A percentile compares a stretch with the other conserved stretches of the same genome.
These are phyloP conservation scores for Ectemnius lituratus DNA, from an alignment of 2,888 invertebrate species.

Conservation along the genomic window DNA sequence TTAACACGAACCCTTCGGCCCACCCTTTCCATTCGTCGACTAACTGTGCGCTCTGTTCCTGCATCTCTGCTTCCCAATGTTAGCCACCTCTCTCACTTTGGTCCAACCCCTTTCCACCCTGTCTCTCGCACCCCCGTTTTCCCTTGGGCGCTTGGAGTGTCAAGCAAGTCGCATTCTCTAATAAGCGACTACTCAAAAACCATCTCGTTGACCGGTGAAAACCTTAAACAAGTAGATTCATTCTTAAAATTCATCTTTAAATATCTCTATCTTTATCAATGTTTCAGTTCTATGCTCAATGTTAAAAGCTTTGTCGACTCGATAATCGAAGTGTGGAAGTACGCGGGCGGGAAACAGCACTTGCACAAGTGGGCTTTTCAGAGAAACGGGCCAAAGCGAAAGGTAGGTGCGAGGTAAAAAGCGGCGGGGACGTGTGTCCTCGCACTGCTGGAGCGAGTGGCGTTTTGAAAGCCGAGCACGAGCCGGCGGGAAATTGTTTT, in stretches of 20 bases:
- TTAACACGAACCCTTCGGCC: conserved; percentile 76
- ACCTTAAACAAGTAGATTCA: too few species aligned
- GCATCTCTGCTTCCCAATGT: conserved; percentile 7
- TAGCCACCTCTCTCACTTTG: conserved; percentile 29
- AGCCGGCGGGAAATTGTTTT: conserved; percentile 62
- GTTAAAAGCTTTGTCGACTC: too few species aligned
- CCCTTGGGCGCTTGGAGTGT: conserved; percentile 68
- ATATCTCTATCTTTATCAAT: too few species aligned
- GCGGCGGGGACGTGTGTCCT: conserved; percentile 57
- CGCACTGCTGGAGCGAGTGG: conserved; percentile 38
- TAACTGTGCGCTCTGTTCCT: conserved; percentile 34
- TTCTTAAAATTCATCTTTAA: too few species aligned
- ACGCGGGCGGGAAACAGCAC: too few species aligned
- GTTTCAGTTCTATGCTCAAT: too few species aligned
- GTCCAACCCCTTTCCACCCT: conserved; percentile 34
- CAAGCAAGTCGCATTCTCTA: conserved; percentile 67
- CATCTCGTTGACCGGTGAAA: conserved; percentile 21
- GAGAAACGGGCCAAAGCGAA: neutral
- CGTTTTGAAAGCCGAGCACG: conserved; percentile 61
- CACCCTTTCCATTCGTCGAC: conserved; percentile 48
- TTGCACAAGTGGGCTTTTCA: too few species aligned
- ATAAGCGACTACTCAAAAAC: conserved; percentile 52
- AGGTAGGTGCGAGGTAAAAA: conserved; percentile 51
- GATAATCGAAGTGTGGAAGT: too few species aligned
- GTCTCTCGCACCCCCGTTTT: conserved; percentile 26